Conservation (phyloP, 2,888 invertebrate species). For the Eucera pruinosa region DNA sequence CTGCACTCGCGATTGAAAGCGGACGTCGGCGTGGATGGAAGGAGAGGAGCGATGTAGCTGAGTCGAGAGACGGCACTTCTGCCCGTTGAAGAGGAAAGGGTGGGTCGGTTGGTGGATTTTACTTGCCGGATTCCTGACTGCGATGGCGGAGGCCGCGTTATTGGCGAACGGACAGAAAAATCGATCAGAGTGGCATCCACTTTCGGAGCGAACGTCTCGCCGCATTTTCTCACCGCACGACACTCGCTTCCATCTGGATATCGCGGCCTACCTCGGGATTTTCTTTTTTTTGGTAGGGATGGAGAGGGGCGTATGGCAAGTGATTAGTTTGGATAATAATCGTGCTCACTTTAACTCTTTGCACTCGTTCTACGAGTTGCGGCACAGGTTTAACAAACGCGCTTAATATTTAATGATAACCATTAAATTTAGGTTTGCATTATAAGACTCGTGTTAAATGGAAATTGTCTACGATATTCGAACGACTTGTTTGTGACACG, state of each 20-base stretch:
- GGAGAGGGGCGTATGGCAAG: not conserved
- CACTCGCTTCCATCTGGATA: conserved; percentile 28
- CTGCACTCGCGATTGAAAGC: not conserved
- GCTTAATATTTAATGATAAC: no score
- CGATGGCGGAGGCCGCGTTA: conserved; percentile 72
- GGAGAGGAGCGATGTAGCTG: conserved; percentile 19
- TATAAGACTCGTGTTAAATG: no score
- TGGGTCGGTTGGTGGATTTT: conserved; percentile 54
- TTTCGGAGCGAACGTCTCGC: conserved; percentile 66
- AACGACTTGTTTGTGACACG: no score
- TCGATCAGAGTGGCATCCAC: conserved; percentile 75
- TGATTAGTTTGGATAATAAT: not conserved
- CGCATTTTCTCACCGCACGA: conserved; percentile 66
- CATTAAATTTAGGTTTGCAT: no score
- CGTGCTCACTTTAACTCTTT: no score
- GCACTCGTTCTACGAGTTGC: no score
- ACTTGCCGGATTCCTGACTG: conserved; percentile 72
- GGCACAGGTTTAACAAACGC: no score
- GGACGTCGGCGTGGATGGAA: not conserved
- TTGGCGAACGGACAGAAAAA: conserved; percentile 81
- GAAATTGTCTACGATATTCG: no score
- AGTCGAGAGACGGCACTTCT: conserved; percentile 10
- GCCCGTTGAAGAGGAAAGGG: not conserved
- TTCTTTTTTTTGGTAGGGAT: no score
- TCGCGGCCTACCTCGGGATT: conserved; percentile 21